Evolutionary conservation across 1,140 invertebrate genomes (phyloP).

Genomic region (Drosophila takahashii): DNA sequence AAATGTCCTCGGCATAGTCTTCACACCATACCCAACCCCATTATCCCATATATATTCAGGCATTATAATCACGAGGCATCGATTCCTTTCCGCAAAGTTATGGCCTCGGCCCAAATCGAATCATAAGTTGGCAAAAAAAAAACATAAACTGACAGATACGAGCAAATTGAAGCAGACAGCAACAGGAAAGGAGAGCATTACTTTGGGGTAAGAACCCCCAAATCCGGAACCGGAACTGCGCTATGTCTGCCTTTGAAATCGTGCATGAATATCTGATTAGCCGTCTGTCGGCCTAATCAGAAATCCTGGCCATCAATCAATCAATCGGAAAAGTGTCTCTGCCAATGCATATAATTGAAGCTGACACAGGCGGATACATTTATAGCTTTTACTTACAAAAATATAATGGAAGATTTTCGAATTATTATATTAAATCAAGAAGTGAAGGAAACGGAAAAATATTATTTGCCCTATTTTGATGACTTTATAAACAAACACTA

Average conservation of each 20-base stretch:
- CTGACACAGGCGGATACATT: constrained; percentile 13
- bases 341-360: constrained; percentile 48
- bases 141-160: constrained; percentile 41
- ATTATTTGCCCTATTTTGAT: not conserved
- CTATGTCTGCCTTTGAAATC: constrained; percentile 48
- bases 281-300: constrained; percentile 55
- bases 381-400: not conserved
- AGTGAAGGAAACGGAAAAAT: not conserved
- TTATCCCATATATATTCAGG: constrained; percentile 6
- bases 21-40: not conserved
- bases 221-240: constrained; percentile 27
- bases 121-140: constrained; percentile 55
- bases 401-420: not conserved
- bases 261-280: constrained; percentile 79
- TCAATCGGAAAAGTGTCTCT: constrained; percentile 66
- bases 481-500: too few relatives aligned
- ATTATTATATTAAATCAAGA: not conserved
- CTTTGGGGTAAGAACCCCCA: constrained; percentile 14
- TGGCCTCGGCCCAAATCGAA: constrained; percentile 48
- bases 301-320: constrained; percentile 67
- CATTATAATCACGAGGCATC: constrained; percentile 57
- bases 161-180: constrained; percentile 70
- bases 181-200: not conserved
- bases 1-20: constrained; percentile 17
- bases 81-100: constrained; percentile 32